These are phyloP conservation scores for Eustalomyia histrio DNA, from an alignment of 2,888 invertebrate species.

Conservation along the genomic window DNA sequence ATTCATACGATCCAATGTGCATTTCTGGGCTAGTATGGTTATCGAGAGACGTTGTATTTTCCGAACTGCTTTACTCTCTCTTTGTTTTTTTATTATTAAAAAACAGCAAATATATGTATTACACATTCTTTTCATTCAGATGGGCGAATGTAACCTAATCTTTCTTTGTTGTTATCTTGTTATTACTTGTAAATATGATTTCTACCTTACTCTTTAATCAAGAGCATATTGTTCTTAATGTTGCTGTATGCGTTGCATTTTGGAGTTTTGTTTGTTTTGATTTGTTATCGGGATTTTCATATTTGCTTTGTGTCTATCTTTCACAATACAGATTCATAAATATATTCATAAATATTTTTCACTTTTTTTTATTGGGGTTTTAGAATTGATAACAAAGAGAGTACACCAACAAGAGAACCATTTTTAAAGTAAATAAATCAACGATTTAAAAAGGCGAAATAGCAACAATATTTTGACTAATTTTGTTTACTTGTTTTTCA, in stretches of 20 bases:
- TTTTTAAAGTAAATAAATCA: no score
- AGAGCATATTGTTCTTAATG: constrained; percentile 36
- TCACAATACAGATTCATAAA: background rate
- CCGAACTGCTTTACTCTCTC: background rate
- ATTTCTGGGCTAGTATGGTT: no score
- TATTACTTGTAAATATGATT: constrained; percentile 2
- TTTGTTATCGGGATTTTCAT: background rate
- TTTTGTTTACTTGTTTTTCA: no score
- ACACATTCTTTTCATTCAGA: constrained; percentile 19
- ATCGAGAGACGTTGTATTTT: no score
- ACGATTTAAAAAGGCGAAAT: no score
- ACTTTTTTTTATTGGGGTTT: no score
- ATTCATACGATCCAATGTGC: no score
- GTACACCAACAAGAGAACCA: no score
- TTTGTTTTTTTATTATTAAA: background rate
- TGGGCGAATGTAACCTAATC: constrained; percentile 23
- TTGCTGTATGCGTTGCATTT: background rate
- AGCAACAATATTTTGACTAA: no score
- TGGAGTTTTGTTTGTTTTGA: background rate
- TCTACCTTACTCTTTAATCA: constrained; percentile 12
- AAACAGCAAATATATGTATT: constrained; percentile 25
- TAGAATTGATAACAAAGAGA: no score
- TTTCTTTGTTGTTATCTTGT: constrained; percentile 23
- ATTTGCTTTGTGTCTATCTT: background rate
- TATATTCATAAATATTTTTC: no score